These are phyloP conservation scores for Mactra quadrangularis DNA, from an alignment of 1,140 invertebrate genomes.

Conservation along the genomic window DNA sequence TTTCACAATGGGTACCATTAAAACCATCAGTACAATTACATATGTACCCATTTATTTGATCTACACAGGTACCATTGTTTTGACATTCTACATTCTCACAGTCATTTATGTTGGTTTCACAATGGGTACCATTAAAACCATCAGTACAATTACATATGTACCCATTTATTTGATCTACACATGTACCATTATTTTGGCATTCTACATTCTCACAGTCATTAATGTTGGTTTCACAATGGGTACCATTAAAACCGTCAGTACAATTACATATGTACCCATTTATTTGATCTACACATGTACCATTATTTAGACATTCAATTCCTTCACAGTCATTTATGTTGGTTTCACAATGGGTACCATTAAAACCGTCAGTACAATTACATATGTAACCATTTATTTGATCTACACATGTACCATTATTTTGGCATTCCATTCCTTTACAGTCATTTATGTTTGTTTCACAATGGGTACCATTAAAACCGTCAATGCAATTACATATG, in stretches of 20 bases:
- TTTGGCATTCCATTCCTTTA: constrained; percentile 11
- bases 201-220: no score
- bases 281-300: constrained; percentile 28
- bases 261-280: constrained; percentile 18
- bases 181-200: no score
- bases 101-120: no score
- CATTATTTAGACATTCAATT: no score
- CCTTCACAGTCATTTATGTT: neutral
- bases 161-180: no score
- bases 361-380: neutral
- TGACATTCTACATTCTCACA: no score
- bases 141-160: no score
- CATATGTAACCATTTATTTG: constrained; percentile 19
- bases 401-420: constrained; percentile 54
- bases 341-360: neutral
- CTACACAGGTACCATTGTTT: constrained; percentile 6
- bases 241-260: neutral
- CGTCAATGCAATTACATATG: neutral
- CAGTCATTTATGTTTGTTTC: constrained; percentile 34
- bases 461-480: neutral
- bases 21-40: constrained; percentile 75
- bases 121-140: no score
- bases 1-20: constrained; percentile 47
- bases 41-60: constrained; percentile 3
- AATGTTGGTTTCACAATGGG: no score